A percentile compares a stretch with the other conserved stretches of the same genome.
Conservation (phyloP, 2,113 vertebrate genomes). For the Hoplias malabaricus region DNA sequence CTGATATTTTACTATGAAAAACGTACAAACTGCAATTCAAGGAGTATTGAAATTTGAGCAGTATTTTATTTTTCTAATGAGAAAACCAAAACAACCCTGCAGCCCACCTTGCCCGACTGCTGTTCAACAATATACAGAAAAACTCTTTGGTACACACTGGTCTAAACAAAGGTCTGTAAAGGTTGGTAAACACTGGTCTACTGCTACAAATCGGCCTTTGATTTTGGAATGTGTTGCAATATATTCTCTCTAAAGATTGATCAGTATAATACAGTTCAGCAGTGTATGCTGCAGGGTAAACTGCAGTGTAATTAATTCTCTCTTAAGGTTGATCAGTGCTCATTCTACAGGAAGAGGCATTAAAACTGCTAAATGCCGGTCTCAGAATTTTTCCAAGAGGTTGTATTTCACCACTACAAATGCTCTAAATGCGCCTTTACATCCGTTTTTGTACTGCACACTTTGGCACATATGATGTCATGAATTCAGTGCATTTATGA, state of each 20-base stretch:
- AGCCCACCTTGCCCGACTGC: background rate
- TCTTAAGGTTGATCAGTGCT: background rate
- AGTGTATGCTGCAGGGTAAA: no score
- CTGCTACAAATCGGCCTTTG: no score
- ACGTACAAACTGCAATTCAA: background rate
- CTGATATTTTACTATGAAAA: background rate
- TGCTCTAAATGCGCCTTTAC: background rate
- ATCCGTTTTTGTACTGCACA: conserved; percentile 9
- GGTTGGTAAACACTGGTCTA: no score
- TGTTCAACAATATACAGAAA: background rate
- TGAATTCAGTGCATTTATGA: background rate
- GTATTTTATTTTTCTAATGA: background rate
- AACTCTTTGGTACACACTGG: no score
- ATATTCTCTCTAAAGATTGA: background rate
- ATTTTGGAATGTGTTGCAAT: no score
- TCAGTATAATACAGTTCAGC: no score
- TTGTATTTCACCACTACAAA: background rate
- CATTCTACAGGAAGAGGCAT: background rate
- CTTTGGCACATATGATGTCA: background rate
- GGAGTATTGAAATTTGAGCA: background rate
- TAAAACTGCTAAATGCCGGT: background rate
- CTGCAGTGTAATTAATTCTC: background rate
- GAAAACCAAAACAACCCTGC: background rate
- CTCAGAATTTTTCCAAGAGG: background rate
- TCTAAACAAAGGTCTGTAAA: no score